These are phyloP conservation scores for Meloidogyne chitwoodi DNA, from an alignment of 1,140 invertebrate genomes.

Conservation along the genomic window DNA sequence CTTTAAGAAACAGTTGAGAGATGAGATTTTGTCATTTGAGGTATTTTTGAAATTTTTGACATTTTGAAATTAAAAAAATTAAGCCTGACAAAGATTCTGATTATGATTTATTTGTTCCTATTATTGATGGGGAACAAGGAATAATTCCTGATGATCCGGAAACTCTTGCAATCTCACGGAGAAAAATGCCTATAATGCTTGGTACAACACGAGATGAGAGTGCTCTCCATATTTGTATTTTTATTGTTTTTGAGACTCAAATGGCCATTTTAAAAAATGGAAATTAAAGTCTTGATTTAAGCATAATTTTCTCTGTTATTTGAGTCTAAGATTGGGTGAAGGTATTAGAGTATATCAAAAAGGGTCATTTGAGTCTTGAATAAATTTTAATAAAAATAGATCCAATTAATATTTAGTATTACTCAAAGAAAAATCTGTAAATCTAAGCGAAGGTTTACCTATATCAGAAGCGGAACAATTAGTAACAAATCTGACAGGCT, in stretches of 20 bases:
- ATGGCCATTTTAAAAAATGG: not conserved
- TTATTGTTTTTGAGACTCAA: not conserved
- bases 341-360: too few species aligned
- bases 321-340: too few species aligned
- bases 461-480: conserved; percentile 44
- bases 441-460: conserved; percentile 37
- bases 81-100: conserved; percentile 30
- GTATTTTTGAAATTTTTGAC: conserved; percentile 27
- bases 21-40: conserved; percentile 54
- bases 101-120: conserved; percentile 56
- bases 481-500: conserved; percentile 49
- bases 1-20: conserved; percentile 56
- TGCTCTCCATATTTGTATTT: conserved; percentile 48
- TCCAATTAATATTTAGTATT: conserved; percentile 45
- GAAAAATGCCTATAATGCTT: conserved; percentile 50
- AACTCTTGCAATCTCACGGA: conserved; percentile 40
- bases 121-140: conserved; percentile 56
- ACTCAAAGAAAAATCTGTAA: conserved; percentile 53
- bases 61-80: not conserved
- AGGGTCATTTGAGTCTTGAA: not conserved
- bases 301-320: too few species aligned
- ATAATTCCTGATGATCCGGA: conserved; percentile 56
- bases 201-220: conserved; percentile 55
- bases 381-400: not conserved
- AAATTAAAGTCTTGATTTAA: not conserved